These are phyloP conservation scores for Philhelius pedissequus DNA, from an alignment of 2,888 invertebrate species.

Conservation along the genomic window DNA sequence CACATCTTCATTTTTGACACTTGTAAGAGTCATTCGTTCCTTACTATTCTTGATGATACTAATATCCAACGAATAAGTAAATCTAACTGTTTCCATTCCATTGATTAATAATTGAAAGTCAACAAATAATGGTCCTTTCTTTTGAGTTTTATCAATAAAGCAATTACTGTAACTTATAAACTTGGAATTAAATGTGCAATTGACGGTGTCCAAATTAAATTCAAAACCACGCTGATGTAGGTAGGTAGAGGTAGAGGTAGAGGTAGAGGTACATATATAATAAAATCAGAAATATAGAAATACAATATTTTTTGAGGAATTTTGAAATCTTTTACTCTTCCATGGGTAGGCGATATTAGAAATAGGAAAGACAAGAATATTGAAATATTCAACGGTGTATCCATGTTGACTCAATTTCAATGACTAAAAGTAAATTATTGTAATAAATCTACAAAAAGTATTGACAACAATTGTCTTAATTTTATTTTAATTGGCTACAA, in stretches of 20 bases:
- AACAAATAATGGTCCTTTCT: neutral
- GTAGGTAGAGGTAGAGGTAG: too few species aligned
- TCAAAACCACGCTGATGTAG: slow-evolving; percentile 8
- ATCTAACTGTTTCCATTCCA: neutral
- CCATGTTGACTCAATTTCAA: neutral
- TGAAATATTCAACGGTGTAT: neutral
- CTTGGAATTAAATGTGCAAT: neutral
- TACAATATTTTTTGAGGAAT: too few species aligned
- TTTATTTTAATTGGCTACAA: neutral
- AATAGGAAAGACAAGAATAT: neutral
- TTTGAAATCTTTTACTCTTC: neutral
- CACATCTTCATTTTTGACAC: neutral
- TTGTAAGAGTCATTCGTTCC: neutral
- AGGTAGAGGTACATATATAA: too few species aligned
- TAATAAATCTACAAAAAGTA: neutral
- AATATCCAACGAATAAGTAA: neutral
- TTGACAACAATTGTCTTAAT: neutral
- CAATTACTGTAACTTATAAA: neutral
- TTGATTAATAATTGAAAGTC: neutral
- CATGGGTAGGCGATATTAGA: too few species aligned
- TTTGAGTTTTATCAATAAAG: neutral
- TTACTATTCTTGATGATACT: neutral
- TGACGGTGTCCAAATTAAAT: neutral
- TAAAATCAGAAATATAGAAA: too few species aligned
- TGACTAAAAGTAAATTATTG: neutral